Conservation (phyloP, 2,113 vertebrate genomes). For the Mus pahari region DNA sequence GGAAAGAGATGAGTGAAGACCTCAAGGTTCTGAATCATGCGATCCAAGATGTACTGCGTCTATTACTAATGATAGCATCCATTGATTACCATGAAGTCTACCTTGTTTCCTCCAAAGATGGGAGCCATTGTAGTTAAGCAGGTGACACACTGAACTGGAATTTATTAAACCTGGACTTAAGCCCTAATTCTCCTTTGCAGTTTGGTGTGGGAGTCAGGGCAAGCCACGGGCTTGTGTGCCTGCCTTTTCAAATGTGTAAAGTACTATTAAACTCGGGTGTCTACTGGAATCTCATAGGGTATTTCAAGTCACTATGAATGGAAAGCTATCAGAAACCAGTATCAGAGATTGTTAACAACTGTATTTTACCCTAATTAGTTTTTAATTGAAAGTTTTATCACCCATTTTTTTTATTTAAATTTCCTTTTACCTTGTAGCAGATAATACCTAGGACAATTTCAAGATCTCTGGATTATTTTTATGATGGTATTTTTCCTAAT, state of each 20-base stretch:
- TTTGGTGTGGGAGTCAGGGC: neutral
- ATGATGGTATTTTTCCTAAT: neutral
- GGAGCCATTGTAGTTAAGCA: neutral
- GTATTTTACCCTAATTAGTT: neutral
- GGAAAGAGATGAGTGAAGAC: neutral
- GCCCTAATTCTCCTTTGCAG: neutral
- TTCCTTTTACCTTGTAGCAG: neutral
- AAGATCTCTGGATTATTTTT: neutral
- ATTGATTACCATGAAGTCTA: neutral
- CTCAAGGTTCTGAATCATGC: neutral
- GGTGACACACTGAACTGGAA: constrained; percentile 10
- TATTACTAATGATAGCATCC: neutral
- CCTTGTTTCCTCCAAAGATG: neutral
- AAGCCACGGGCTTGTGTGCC: neutral
- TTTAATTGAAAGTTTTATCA: constrained; percentile 36
- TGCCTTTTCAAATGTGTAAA: neutral
- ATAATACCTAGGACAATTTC: constrained; percentile 3
- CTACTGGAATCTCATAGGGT: neutral
- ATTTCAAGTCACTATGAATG: constrained; percentile 8
- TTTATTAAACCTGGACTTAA: neutral
- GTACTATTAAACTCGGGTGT: neutral
- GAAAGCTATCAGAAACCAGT: neutral
- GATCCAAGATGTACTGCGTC: neutral
- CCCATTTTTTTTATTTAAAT: constrained; percentile 11
- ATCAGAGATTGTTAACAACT: neutral